Percentiles rank a stretch among this genome's conserved stretches.
These are phyloP conservation scores for Lagopus leucura DNA, from an alignment of 2,113 vertebrate genomes.

Conservation along the genomic window DNA sequence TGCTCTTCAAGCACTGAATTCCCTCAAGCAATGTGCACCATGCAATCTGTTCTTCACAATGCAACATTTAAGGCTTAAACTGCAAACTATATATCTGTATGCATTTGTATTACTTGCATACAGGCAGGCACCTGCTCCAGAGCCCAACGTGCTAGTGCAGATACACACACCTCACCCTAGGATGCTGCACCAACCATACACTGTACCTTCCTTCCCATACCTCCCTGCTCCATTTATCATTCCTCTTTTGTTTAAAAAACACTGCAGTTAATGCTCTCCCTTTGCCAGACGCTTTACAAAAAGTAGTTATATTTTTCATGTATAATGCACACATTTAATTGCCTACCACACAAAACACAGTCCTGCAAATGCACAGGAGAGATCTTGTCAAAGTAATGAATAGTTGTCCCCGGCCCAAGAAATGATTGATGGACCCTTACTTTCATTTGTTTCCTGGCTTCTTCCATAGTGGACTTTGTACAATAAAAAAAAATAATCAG, in stretches of 20 bases:
- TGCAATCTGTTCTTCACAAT: not conserved
- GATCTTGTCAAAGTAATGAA: not conserved
- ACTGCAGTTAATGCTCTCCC: not conserved
- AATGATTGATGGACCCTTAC: not conserved
- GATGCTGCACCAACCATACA: not conserved
- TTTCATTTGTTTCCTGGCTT: slow-evolving; percentile 16
- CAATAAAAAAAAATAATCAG: not conserved
- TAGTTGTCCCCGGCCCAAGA: not conserved
- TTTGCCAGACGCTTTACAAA: not conserved
- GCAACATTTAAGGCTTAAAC: not conserved
- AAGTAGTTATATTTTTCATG: not conserved
- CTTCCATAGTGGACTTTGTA: not conserved
- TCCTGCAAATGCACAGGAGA: not conserved
- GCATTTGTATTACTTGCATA: not conserved
- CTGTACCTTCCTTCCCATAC: not conserved
- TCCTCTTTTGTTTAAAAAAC: not conserved
- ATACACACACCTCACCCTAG: not conserved
- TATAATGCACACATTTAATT: not conserved
- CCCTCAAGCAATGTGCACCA: not conserved
- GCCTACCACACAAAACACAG: not conserved
- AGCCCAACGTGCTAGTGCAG: not conserved
- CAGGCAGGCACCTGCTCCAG: not conserved
- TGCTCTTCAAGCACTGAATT: not conserved
- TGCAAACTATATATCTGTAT: not conserved
- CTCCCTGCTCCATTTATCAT: not conserved